A percentile compares a stretch with the other conserved stretches of the same genome.
Evolutionary conservation across 2,113 vertebrate genomes (phyloP).

Genomic region (Cyanocitta stelleri): DNA sequence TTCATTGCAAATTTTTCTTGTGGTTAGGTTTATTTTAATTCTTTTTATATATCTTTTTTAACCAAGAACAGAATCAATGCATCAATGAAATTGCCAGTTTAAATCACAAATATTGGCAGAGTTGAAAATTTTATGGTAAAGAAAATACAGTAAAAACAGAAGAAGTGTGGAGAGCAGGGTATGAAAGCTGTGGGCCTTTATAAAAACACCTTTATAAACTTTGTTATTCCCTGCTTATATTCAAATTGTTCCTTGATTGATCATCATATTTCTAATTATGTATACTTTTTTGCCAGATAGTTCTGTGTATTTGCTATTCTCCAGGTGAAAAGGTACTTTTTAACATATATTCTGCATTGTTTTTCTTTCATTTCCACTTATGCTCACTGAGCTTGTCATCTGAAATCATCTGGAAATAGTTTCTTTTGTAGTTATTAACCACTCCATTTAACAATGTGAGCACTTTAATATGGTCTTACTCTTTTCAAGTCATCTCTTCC

Average conservation of each 20-base stretch:
- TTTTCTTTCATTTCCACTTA: not conserved
- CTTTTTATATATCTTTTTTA: not conserved
- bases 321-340: not conserved
- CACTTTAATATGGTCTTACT: not conserved
- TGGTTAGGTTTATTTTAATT: not conserved
- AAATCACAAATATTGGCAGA: not conserved
- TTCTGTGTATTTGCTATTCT: not conserved
- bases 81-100: not conserved
- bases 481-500: not conserved
- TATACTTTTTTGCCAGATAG: not conserved
- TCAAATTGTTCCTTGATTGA: not conserved
- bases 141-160: not conserved
- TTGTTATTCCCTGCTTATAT: not conserved
- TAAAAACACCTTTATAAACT: not conserved
- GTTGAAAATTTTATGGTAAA: not conserved
- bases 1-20: not conserved
- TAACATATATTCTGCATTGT: not conserved
- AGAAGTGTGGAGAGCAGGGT: accelerated
- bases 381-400: not conserved
- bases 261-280: not conserved
- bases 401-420: conserved; percentile 18
- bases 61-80: not conserved
- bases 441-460: conserved; percentile 26
- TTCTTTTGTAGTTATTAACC: conserved; percentile 13
- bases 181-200: not conserved